These are phyloP conservation scores for Eurytoma californica DNA, from an alignment of 2,888 invertebrate genomes.

Conservation along the genomic window DNA sequence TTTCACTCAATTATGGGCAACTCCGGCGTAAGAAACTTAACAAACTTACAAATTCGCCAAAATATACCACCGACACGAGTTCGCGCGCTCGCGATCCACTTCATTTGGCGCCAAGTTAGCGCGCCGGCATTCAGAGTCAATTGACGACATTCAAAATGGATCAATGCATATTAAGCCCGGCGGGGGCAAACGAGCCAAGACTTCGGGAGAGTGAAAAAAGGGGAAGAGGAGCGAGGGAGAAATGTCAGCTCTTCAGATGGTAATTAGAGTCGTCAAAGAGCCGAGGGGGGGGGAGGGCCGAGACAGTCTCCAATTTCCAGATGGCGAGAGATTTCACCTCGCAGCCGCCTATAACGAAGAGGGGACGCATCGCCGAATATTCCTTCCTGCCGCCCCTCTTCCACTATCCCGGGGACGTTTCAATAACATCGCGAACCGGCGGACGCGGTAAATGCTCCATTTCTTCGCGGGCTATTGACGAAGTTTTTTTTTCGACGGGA, in stretches of 20 bases:
- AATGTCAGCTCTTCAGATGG: background rate
- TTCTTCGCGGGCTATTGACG: background rate
- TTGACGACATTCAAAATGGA: constrained; percentile 1
- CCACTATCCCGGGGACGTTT: background rate
- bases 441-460: background rate
- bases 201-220: background rate
- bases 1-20: too few species aligned
- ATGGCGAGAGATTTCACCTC: background rate
- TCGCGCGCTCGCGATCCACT: too few species aligned
- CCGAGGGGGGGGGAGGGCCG: too few species aligned
- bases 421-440: background rate
- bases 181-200: background rate
- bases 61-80: too few species aligned
- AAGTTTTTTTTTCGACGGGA: background rate
- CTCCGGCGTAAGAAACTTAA: too few species aligned
- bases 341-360: background rate
- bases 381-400: background rate
- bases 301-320: background rate
- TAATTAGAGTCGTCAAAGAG: constrained; percentile 4
- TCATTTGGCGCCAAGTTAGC: too few species aligned
- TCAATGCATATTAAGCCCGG: background rate
- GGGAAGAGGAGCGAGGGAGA: too few species aligned
- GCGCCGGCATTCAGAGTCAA: background rate
- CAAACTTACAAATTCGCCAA: too few species aligned
- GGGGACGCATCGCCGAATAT: background rate